phyloP scores from a whole-genome alignment of 2,888 invertebrate genomes.

The Frankliniella fusca region DNA sequence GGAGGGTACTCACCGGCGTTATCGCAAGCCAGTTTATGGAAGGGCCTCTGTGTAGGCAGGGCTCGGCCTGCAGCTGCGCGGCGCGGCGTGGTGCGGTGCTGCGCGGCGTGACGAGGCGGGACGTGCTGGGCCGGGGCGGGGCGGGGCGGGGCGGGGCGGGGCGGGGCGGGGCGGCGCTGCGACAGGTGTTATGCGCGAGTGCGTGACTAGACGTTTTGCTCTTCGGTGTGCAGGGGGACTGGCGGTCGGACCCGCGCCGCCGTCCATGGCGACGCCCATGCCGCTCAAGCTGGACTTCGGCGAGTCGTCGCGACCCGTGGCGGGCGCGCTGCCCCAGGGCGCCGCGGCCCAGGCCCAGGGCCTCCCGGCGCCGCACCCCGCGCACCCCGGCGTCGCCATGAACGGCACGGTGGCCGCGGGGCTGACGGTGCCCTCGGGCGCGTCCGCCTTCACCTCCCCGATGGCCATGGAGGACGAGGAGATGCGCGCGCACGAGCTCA shows the following conservation, averaged over 20 bases:
- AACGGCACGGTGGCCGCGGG: slow-evolving; percentile 26
- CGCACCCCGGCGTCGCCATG: not conserved
- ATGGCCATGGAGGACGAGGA: slow-evolving; percentile 12
- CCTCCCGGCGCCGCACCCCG: not conserved
- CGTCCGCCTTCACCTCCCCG: slow-evolving; percentile 24
- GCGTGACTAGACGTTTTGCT: slow-evolving; percentile 8
- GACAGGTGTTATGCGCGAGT: not conserved
- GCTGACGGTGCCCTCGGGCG: slow-evolving; percentile 26
- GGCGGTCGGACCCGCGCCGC: slow-evolving; percentile 30
- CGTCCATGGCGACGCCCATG: slow-evolving; percentile 42
- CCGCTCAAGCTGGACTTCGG: slow-evolving; percentile 51
- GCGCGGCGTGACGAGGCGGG: no score
- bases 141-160: not conserved
- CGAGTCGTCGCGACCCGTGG: slow-evolving; percentile 46
- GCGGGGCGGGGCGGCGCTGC: not conserved
- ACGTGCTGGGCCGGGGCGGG: not conserved
- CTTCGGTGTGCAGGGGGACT: slow-evolving; percentile 28
- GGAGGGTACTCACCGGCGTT: no score
- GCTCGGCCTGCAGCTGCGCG: not conserved
- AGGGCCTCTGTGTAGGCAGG: no score
- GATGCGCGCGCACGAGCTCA: slow-evolving; percentile 2
- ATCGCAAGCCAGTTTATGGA: no score
- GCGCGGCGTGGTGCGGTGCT: not conserved
- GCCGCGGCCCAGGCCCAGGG: not conserved
- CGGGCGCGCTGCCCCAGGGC: slow-evolving; percentile 43